These are phyloP conservation scores for Enteromius viviparus DNA, from an alignment of 2,797 vertebrate genomes.

Conservation along the genomic window DNA sequence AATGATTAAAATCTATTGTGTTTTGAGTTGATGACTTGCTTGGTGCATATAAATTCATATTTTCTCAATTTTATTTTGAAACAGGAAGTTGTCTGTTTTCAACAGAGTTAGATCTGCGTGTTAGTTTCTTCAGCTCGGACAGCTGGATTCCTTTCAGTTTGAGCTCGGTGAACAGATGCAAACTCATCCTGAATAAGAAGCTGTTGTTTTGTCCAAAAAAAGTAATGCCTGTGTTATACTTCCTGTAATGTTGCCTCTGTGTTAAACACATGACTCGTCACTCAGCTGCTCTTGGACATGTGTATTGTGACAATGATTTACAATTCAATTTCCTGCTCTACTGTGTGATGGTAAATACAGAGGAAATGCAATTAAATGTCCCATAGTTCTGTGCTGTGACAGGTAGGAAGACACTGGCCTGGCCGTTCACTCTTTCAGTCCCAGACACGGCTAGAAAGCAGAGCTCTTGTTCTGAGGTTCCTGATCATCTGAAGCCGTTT, in stretches of 20 bases:
- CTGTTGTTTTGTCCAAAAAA: neutral
- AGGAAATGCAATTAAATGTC: constrained; percentile 11
- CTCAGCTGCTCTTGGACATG: neutral
- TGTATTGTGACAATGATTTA: constrained; percentile 7
- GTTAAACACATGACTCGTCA: neutral
- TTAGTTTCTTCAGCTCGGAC: neutral
- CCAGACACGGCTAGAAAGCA: neutral
- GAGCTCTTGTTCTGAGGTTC: neutral
- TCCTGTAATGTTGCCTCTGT: neutral
- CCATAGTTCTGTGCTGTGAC: constrained; percentile 23
- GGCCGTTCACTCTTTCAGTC: neutral
- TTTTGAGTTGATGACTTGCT: neutral
- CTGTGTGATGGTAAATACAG: constrained; percentile 14
- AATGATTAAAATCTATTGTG: too few species aligned
- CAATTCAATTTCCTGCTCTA: constrained; percentile 26
- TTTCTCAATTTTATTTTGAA: neutral
- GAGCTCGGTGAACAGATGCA: neutral
- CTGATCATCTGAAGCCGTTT: neutral
- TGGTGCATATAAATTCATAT: neutral
- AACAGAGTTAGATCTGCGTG: neutral
- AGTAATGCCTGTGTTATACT: neutral
- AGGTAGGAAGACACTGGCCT: neutral
- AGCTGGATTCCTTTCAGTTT: neutral
- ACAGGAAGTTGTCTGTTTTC: neutral
- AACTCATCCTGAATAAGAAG: neutral